phyloP scores from a whole-genome alignment of 2,113 vertebrate species.

The Mesitornis unicolor region DNA sequence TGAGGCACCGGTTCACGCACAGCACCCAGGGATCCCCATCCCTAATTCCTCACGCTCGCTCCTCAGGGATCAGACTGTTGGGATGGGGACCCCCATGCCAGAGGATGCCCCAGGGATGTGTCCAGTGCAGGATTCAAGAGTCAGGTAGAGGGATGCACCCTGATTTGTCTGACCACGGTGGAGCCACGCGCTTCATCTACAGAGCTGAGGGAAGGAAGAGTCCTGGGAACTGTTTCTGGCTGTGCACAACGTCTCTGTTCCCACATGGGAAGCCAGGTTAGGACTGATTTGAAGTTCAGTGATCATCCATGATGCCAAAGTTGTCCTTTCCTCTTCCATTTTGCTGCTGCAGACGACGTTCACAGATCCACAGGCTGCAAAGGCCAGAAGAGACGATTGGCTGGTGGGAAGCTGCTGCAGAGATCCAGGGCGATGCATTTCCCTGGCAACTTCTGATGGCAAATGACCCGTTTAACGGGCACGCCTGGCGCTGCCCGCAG shows the following conservation, averaged over 20 bases:
- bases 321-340: background rate
- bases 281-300: background rate
- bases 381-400: background rate
- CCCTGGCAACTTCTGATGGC: background rate
- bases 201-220: background rate
- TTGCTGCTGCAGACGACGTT: background rate
- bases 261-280: background rate
- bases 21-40: background rate
- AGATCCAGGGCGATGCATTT: background rate
- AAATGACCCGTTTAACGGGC: background rate
- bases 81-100: background rate
- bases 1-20: accelerated
- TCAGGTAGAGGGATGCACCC: too few species aligned
- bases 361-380: background rate
- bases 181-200: background rate
- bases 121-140: background rate
- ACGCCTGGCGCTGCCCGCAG: background rate
- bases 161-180: background rate
- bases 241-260: background rate
- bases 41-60: background rate
- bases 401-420: background rate
- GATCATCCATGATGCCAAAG: background rate
- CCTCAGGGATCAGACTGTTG: background rate
- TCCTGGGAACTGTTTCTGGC: background rate
- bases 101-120: background rate